Evolutionary conservation across 2,888 invertebrate species (phyloP), one percentile per base, ranked within the genome.

Genomic region (Steinernema scapterisci): DNA sequence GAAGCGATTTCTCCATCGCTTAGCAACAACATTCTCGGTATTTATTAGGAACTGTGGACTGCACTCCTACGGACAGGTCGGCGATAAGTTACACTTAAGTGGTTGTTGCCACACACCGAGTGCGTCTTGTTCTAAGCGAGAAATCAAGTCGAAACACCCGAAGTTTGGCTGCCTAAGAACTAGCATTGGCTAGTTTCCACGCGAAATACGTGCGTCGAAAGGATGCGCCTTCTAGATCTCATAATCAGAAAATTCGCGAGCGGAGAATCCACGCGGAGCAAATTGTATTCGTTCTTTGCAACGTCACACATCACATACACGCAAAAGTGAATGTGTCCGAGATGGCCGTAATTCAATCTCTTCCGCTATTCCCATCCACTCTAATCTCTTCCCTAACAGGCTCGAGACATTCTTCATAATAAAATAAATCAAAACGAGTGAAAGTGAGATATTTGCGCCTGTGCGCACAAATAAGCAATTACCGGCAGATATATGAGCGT

Each of bases 401-500:
- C 63, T 27, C 27, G 21, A n/a, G 31, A 63, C 63, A 63, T 25
- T 31, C 31, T 63, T 63, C 63, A 63, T 63, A 63, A 31, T 31
- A 31, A 63, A 63, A 63, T 27, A 63, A 63, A 63, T 63, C 63
- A 63, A 63, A 63, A 16, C 9, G 16, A 63, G 31, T 16, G 63
- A 63, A 25, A 19, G 25, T 19, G 48, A 25, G 38, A 63, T 16
- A 63, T 63, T 27, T 38, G 38, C 38, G 38, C 9, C 38, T 63
- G 11, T 31, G 63, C 63, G 63, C 63, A 38, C 63, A 63, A 63
- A 63, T 63, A 63, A 63, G 63, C 63, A 63, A 63, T 63, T 63
- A 63, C 63, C 63, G 31, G 19, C 16, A 63, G 63, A 63, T 31
- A 63, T 63, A 63, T 38, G 63, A 27, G 63, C 27, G 31, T 63